Evolutionary conservation across 1,140 invertebrate genomes (phyloP), one percentile per base, ranked within the genome.

Genomic region (Megathymus violae): DNA sequence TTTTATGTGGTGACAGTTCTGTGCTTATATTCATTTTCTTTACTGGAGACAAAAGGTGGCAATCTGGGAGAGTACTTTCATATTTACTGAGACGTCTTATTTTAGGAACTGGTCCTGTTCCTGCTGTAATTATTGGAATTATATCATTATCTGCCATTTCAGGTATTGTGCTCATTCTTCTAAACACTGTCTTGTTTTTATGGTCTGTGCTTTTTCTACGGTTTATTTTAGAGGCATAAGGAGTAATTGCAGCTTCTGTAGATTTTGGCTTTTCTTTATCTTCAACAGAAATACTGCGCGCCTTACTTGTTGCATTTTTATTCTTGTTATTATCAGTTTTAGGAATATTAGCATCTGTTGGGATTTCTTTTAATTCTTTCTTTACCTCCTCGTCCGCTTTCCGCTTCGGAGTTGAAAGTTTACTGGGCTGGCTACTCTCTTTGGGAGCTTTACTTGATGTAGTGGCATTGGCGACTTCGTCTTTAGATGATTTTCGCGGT

Each of bases 361-460:
- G 16, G 19, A 38, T 4, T 34, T 65, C 67, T 34, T 72, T 80
- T n/a, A 64, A 27, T 56, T 80, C 74, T 43, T 72, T 71, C 27
- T 81, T 93, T 76, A 94, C 16, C 90, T 93, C 94, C 92, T 94
- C 94, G 89, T 95, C 92, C 93, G 92, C 80, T 93, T 95, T 93
- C 93, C 94, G 92, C 93, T 95, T 71, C 94, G 93, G 67, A 95
- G 92, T 69, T 92, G 92, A 87, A 94, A 89, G 76, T 92, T 92
- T 79, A 91, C 85, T 67, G 92, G 92, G 85, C 86, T 94, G 92
- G 86, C 85, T 73, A 86, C 73, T 80, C 89, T 92, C 89, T 91
- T 94, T 93, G 76, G 92, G 19, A 77, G 65, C 76, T 78, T 90
- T 85, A 78, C 78, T 79, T 74, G 79, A 46, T 68, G 71, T 68